These are phyloP conservation scores for Ophioninae sp. DNA, from an alignment of 2,888 invertebrate genomes.

Conservation along the genomic window DNA sequence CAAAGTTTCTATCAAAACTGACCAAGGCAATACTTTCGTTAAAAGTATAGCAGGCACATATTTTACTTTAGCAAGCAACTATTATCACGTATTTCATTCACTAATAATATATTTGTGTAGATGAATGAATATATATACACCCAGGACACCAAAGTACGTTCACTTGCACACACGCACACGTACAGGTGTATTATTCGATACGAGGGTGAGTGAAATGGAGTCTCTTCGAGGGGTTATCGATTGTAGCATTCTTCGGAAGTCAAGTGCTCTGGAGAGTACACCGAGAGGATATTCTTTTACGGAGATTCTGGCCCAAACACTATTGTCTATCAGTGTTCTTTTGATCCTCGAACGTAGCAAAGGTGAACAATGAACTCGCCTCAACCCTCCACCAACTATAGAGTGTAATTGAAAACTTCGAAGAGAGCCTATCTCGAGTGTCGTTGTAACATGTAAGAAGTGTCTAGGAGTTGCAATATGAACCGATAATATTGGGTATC, in stretches of 20 bases:
- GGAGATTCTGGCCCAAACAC: background rate
- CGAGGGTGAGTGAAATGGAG: background rate
- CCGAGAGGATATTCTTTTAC: slow-evolving; percentile 22
- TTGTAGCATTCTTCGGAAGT: slow-evolving; percentile 18
- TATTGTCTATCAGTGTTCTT: slow-evolving; percentile 23
- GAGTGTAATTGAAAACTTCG: slow-evolving; percentile 14
- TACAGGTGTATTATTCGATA: background rate
- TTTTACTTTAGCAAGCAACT: slow-evolving; percentile 78
- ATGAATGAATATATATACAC: slow-evolving; percentile 19
- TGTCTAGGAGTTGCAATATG: slow-evolving; percentile 2
- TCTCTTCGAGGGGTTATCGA: slow-evolving; percentile 13
- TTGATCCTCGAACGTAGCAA: slow-evolving; percentile 13
- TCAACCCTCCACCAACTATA: slow-evolving; percentile 15
- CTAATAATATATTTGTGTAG: slow-evolving; percentile 65
- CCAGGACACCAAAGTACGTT: no score
- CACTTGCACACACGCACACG: background rate
- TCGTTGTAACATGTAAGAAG: slow-evolving; percentile 2
- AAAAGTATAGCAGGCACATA: slow-evolving; percentile 65
- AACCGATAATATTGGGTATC: no score
- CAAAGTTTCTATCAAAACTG: slow-evolving; percentile 57
- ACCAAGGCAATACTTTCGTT: slow-evolving; percentile 62
- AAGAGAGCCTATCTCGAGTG: slow-evolving; percentile 3
- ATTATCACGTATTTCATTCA: slow-evolving; percentile 72
- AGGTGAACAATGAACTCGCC: slow-evolving; percentile 19
- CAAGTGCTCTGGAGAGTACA: slow-evolving; percentile 29